These are phyloP conservation scores for Holcopasites calliopsidis DNA, from an alignment of 1,140 invertebrate species.

Conservation along the genomic window DNA sequence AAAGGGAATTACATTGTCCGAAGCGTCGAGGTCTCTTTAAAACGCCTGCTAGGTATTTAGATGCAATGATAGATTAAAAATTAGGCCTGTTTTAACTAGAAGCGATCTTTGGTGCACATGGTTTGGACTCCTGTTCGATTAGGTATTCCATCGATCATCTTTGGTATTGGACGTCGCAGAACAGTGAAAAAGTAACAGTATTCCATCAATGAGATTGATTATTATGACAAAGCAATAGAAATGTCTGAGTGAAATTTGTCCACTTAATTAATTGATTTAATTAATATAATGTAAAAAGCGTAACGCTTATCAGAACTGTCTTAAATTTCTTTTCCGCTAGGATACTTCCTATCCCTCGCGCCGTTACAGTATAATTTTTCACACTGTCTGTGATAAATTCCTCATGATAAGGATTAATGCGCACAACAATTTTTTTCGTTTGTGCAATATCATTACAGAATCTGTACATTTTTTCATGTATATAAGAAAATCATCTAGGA, in stretches of 20 bases:
- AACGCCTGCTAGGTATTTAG: neutral
- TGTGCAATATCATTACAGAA: neutral
- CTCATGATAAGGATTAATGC: neutral
- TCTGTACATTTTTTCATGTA: slow-evolving; percentile 8
- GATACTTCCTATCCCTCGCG: neutral
- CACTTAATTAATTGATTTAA: neutral
- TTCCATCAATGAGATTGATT: too few species aligned
- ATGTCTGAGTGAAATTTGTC: neutral
- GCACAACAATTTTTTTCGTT: neutral
- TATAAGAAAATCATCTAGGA: too few species aligned
- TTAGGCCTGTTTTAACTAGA: slow-evolving; percentile 19
- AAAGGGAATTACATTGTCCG: neutral
- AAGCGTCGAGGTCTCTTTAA: neutral
- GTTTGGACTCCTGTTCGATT: too few species aligned
- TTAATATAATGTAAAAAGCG: neutral
- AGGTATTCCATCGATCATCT: too few species aligned
- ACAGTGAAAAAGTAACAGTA: too few species aligned
- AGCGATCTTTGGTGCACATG: slow-evolving; percentile 9
- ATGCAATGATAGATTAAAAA: neutral
- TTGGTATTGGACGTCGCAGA: too few species aligned
- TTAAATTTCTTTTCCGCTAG: too few species aligned
- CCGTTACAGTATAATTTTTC: neutral
- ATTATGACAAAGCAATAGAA: too few species aligned
- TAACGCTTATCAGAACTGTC: neutral
- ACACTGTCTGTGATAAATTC: neutral